Evolutionary conservation across 2,797 vertebrate species (phyloP).

Genomic region (Oceanodroma leucorhoa): DNA sequence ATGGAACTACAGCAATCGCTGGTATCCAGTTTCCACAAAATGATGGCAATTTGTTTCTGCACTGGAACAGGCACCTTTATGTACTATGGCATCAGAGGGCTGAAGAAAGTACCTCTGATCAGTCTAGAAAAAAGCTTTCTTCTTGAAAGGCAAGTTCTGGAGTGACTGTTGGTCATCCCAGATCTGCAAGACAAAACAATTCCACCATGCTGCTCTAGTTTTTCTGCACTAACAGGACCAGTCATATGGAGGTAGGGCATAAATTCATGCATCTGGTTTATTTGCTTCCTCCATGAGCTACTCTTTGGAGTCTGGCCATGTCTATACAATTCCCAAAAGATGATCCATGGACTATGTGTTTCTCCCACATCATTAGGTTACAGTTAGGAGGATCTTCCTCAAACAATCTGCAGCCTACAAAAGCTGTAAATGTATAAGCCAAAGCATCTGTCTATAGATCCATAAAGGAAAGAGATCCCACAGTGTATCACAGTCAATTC

Average conservation of each 20-base stretch:
- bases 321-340: background rate
- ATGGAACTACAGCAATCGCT: background rate
- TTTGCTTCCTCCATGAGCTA: background rate
- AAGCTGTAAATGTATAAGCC: background rate
- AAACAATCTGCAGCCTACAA: background rate
- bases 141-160: background rate
- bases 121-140: background rate
- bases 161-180: background rate
- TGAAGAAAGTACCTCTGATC: background rate
- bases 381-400: background rate
- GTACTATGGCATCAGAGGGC: background rate
- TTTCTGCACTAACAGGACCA: background rate
- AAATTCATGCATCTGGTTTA: background rate
- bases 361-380: background rate
- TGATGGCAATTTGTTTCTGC: background rate
- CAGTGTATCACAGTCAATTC: background rate
- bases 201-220: background rate
- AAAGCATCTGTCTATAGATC: background rate
- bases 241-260: background rate
- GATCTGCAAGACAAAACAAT: background rate
- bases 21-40: background rate
- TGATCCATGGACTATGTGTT: background rate
- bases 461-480: background rate
- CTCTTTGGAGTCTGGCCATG: background rate
- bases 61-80: background rate